Evolutionary conservation across 1,140 invertebrate genomes (phyloP).

Genomic region (Drosophila micromelanica): DNA sequence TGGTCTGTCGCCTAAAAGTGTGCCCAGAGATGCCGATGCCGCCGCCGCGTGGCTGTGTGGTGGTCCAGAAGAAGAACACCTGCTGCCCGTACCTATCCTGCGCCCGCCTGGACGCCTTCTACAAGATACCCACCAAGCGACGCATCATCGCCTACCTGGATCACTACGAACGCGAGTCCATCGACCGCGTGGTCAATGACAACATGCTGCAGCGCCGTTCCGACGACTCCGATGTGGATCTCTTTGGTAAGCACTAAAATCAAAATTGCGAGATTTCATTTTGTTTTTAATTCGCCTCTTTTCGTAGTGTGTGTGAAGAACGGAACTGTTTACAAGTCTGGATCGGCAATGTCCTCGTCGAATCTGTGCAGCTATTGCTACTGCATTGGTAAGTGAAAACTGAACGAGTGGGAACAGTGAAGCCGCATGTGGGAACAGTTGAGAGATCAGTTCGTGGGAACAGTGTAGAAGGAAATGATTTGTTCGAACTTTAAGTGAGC

Average conservation of each 20-base stretch:
- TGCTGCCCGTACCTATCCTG: slow-evolving; percentile 92
- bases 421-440: neutral
- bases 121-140: slow-evolving; percentile 78
- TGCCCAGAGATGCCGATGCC: slow-evolving; percentile 90
- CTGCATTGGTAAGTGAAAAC: slow-evolving; percentile 87
- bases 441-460: no score
- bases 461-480: no score
- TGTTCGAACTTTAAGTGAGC: no score
- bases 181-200: slow-evolving; percentile 82
- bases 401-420: neutral
- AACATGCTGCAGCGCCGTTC: slow-evolving; percentile 78
- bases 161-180: slow-evolving; percentile 81
- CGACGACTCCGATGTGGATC: slow-evolving; percentile 75
- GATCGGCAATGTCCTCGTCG: slow-evolving; percentile 92
- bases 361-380: slow-evolving; percentile 94
- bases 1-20: slow-evolving; percentile 91
- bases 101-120: slow-evolving; percentile 85
- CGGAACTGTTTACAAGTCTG: slow-evolving; percentile 85
- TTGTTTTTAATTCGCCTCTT: neutral
- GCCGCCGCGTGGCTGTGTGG: slow-evolving; percentile 89
- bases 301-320: slow-evolving; percentile 78
- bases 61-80: slow-evolving; percentile 87
- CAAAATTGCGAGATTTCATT: no score
- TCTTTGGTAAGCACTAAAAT: slow-evolving; percentile 58
- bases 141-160: slow-evolving; percentile 82